Base-by-base conservation (phyloP, 30 jellyfish, hydroid and myxozoan genomes). In the Sanderia malayensis region DNA sequence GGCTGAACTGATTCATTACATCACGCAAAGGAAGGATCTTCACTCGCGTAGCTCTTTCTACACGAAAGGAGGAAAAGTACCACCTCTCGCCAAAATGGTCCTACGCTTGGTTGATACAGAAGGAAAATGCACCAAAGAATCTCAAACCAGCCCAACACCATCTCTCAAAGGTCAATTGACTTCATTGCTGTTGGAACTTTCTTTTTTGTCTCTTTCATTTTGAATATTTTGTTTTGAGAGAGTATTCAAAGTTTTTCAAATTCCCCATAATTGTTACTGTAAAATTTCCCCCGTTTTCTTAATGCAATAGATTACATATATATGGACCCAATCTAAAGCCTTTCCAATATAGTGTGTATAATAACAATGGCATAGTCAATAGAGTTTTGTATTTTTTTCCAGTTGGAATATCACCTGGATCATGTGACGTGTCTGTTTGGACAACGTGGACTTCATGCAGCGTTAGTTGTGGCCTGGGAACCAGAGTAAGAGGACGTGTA, bases 381-480 rank as follows among this genome's bases (percentile, higher is more conserved):
- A n/a, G n/a, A n/a, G n/a, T n/a, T n/a, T n/a, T n/a, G n/a, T n/a
- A n/a, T 20, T n/a, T 24, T 23, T 21, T 41, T n/a, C 25, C 22
- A 76, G 79, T 31, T 23, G 88, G 88, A 1, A 44, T 70, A 49
- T 70, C 76, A 15, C 76, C 82, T 31, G 70, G 68, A 2, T 11
- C 91, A 8, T 65, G 82, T 55, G 73, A 57, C 53, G 91, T 64
- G 13, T 79, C 83, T 46, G 69, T 4, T 7, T 67, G 82, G 81
- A 9, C 86, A 21, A 21, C 86, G 19, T 90, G 96, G 96, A 41
- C 83, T 10, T 21, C 64, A 15, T 90, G 98, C 86, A 21, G 95
- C 21, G 86, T 52, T 6, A 24, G 87, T 26, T 83, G 96, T 73
- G 98, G 96, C 2, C 24, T 31, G 34, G 96, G 98, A 6, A 37